These are phyloP conservation scores for Aphelinus atriplicis DNA, from an alignment of 1,140 invertebrate species.

Conservation along the genomic window DNA sequence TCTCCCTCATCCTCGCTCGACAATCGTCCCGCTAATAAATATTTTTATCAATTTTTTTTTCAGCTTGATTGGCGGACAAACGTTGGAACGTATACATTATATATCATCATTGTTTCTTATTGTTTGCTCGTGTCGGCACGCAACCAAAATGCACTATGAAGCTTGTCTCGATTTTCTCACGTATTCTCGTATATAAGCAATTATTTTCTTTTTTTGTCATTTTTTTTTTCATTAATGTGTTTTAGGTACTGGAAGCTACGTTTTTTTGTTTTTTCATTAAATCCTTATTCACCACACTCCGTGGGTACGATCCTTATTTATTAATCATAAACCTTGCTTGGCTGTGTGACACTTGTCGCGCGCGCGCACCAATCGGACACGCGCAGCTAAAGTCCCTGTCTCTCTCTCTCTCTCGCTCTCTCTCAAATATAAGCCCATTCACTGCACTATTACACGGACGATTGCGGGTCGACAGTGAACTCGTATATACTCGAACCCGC, in stretches of 20 bases:
- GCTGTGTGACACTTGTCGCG: no score
- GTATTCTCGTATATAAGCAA: background rate
- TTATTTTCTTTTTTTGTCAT: conserved; percentile 5
- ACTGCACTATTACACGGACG: conserved; percentile 13
- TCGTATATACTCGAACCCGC: no score
- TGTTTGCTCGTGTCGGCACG: conserved; percentile 25
- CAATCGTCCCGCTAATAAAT: no score
- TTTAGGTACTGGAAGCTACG: conserved; percentile 39
- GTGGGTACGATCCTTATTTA: conserved; percentile 16
- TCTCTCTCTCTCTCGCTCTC: conserved; percentile 11
- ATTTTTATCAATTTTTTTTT: no score
- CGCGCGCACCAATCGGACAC: background rate
- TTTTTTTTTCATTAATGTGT: conserved; percentile 7
- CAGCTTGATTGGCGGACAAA: no score
- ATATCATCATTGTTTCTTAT: conserved; percentile 4
- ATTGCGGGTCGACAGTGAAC: no score
- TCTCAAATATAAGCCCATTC: background rate
- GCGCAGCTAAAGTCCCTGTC: background rate
- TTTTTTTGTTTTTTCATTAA: no score
- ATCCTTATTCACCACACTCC: no score
- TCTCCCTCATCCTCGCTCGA: no score
- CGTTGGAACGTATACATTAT: background rate
- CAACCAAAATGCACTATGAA: conserved; percentile 41
- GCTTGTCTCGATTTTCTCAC: no score
- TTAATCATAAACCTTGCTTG: no score